Base-by-base conservation (phyloP, 2,888 invertebrate species). In the Sylvicola cinctus region DNA sequence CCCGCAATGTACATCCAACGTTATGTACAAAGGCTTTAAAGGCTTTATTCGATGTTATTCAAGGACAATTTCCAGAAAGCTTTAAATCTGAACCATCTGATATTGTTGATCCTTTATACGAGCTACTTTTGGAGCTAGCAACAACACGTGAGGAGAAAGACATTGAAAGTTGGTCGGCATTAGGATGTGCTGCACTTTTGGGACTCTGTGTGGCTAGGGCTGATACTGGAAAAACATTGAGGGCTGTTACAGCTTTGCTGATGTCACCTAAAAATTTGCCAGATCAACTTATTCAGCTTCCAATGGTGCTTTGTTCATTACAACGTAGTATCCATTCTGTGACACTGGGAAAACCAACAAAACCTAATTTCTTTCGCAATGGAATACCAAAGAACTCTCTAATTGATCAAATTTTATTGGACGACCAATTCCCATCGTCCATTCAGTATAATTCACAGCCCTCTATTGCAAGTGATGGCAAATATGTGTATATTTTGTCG, bases 171-270 rank as follows among this genome's bases (percentile, higher is more conserved):
- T 66, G 93, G 46, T 84, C 87, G 14, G 76, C 87, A 4, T 69
- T 88, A 38, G 87, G 91, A 33, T 87, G 88, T 52, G 80, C 95
- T 2, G 91, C 91, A 44, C 65, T 98, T 7, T 66, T 95, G 34
- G 85, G 90, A 35, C 63, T 96, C 39, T 85, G 88, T 11, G 83
- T 95, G 32, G 91, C 93, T 2, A 66, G 84, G 36, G 96, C 95
- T 4, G 85, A 91, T 52, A 85, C 91, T 8, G 88, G 88, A 38
- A 78, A 87, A 49, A 73, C 87, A 45, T 64, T 95, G 5, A 74
- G 77, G 45, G 87, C 93, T 4, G 71, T 85, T 26, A 76, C 85
- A 3, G 80, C 87, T 16, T 65, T 93, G 41, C 66, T 88, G 29
- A 90, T 90, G 80, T 81, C 83, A 35, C 72, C 81, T 0, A 64